Evolutionary conservation across 2,888 invertebrate genomes (phyloP), one percentile per base, ranked within the genome.

Genomic region (Calliopum simillimum): DNA sequence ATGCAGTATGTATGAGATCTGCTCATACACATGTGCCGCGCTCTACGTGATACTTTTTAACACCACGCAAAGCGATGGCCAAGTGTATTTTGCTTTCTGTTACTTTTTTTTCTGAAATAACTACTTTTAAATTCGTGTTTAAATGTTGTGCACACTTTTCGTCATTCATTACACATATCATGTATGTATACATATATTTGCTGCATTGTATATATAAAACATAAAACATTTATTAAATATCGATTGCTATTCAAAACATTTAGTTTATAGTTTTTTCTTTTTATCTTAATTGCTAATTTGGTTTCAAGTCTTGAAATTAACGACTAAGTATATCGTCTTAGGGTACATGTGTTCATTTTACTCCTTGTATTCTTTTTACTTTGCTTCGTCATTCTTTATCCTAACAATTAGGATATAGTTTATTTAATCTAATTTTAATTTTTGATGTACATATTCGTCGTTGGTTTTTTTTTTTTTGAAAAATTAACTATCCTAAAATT

Each of bases 121-220:
- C 80, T 80, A 82, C 80, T 66, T 73, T 80, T 81, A 82, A 80
- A 82, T 81, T 81, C 81, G 81, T 78, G 77, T 73, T 72, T 70
- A 44, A 56, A 19, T 61, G 19, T 49, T 65, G 63, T 25, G 19
- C 41, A 23, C 12, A 23, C n/a, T 64, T 46, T 8, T 66, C 21
- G 21, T 47, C 43, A 43, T 58, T 43, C 46, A 72, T 68, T 70
- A 67, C 65, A 23, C 62, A 62, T n/a, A n/a, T n/a, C n/a, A n/a
- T n/a, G n/a, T n/a, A n/a, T n/a, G n/a, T n/a, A n/a, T 21, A 33
- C 25, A 62, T 55, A 44, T 58, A 4, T 70, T 72, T 70, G 70
- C 71, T 72, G 72, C 72, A 70, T 70, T 33, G 73, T 11, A 51
- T 71, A 66, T 14, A 55, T 65, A 49, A 46, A 58, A 61, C 16